A percentile compares a stretch with the other conserved stretches of the same genome.
phyloP scores from a whole-genome alignment of 2,888 invertebrate species.

The Pantelozetes paolii region DNA sequence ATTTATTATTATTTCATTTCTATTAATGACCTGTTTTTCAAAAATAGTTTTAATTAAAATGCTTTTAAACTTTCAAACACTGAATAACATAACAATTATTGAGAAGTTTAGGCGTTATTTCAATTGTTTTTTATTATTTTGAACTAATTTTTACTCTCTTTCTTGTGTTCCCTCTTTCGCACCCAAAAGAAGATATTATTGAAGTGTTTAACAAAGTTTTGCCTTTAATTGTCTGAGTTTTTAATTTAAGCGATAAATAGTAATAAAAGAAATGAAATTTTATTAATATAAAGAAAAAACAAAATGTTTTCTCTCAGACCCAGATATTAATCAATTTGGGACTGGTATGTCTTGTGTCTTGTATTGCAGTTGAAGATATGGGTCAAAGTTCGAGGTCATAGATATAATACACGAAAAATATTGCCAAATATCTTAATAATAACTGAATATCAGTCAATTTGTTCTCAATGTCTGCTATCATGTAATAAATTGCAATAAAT shows the following conservation, averaged over 20 bases:
- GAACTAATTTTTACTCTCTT: conserved; percentile 9
- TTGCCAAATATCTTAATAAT: not conserved
- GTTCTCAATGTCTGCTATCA: not conserved
- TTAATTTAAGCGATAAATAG: too few relatives aligned
- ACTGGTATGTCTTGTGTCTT: not conserved
- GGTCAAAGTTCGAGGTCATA: not conserved
- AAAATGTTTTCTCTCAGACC: not conserved
- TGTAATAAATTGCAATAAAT: not conserved
- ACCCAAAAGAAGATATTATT: not conserved
- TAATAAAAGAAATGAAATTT: too few relatives aligned
- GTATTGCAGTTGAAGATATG: not conserved
- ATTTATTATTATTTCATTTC: not conserved
- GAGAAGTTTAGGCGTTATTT: conserved; percentile 11
- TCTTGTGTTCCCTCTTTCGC: not conserved
- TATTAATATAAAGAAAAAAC: not conserved
- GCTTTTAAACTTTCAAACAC: not conserved
- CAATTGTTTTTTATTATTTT: conserved; percentile 3
- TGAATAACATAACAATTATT: not conserved
- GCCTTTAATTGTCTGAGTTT: too few relatives aligned
- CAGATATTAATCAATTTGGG: not conserved
- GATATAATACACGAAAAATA: not conserved
- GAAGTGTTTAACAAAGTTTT: not conserved
- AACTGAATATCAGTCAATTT: not conserved
- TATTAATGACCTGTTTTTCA: not conserved
- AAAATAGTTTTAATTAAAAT: not conserved